A percentile compares a stretch with the other conserved stretches of the same genome.
phyloP scores from a whole-genome alignment of 2,797 vertebrate species.

The Melanotaenia boesemani region DNA sequence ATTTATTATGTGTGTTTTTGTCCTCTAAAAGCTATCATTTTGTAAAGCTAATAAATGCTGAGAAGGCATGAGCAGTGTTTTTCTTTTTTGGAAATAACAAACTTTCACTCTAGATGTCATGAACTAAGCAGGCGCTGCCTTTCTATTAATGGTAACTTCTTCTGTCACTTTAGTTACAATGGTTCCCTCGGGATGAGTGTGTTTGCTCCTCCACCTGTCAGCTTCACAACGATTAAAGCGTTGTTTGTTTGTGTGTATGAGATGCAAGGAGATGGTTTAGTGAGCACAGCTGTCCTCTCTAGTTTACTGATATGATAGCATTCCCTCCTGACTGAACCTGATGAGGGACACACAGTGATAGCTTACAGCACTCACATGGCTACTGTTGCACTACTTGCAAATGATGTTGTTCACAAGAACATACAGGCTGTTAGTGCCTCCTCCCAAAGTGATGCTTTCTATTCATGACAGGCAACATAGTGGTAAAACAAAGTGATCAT shows the following conservation, averaged over 20 bases:
- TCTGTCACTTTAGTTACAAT: conserved; percentile 34
- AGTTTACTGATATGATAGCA: conserved; percentile 28
- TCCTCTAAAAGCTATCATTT: conserved; percentile 21
- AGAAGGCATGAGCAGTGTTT: conserved; percentile 7
- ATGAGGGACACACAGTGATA: conserved; percentile 22
- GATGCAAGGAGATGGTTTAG: conserved; percentile 20
- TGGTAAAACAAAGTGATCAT: conserved; percentile 15
- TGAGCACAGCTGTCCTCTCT: conserved; percentile 39
- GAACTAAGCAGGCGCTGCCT: conserved; percentile 6
- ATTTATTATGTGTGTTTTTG: conserved; percentile 10
- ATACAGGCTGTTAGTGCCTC: not conserved
- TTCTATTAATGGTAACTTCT: conserved; percentile 51
- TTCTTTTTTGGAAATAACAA: conserved; percentile 19
- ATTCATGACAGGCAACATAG: conserved; percentile 6
- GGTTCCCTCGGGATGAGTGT: conserved; percentile 3
- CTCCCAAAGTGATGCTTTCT: conserved; percentile 12
- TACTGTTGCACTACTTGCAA: conserved; percentile 10
- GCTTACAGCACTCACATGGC: conserved; percentile 15
- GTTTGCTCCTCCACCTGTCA: conserved; percentile 34
- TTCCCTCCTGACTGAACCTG: conserved; percentile 39
- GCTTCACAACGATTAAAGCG: conserved; percentile 29
- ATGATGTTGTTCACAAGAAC: conserved; percentile 8
- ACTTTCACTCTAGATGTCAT: conserved; percentile 3
- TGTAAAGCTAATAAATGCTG: conserved; percentile 22
- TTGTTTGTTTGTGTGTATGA: conserved; percentile 3